Conservation (phyloP, 1,140 invertebrate species). For the Cephus cinctus region DNA sequence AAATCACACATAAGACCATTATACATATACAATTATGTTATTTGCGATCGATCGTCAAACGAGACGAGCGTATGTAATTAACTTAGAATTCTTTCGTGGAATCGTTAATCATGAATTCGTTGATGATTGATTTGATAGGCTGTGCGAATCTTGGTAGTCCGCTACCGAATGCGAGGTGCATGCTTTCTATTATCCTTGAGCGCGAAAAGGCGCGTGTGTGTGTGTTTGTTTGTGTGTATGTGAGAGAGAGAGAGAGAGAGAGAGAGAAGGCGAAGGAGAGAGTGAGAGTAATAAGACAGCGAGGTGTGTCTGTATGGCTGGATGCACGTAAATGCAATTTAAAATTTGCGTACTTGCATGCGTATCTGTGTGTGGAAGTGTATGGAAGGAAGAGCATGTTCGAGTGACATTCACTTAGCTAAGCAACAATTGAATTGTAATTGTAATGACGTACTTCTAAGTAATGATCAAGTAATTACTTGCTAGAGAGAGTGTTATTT, state of each 20-base stretch:
- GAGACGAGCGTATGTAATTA: no score
- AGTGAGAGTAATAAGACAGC: no score
- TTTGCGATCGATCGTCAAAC: no score
- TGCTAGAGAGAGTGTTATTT: conserved; percentile 57
- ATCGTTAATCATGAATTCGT: conserved; percentile 30
- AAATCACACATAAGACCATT: no score
- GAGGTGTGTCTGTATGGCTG: no score
- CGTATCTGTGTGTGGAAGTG: conserved; percentile 14
- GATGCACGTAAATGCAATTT: conserved; percentile 9
- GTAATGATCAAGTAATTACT: conserved; percentile 50
- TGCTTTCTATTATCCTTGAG: no score
- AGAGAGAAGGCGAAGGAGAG: conserved; percentile 7
- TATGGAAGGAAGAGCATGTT: conserved; percentile 22
- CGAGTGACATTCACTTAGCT: conserved; percentile 15
- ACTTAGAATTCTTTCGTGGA: no score
- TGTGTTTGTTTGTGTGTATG: conserved; percentile 1
- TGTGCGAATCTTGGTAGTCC: conserved; percentile 55
- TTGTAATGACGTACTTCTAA: conserved; percentile 49
- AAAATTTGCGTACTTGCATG: conserved; percentile 19
- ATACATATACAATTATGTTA: no score
- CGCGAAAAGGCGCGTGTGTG: conserved; percentile 8
- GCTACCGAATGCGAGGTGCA: no score
- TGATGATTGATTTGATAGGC: conserved; percentile 40
- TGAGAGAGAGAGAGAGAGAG: not conserved
- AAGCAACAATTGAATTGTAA: conserved; percentile 20